Evolutionary conservation across 2,888 invertebrate species (phyloP), one percentile per base, ranked within the genome.

Genomic region (Tinea semifulvella): DNA sequence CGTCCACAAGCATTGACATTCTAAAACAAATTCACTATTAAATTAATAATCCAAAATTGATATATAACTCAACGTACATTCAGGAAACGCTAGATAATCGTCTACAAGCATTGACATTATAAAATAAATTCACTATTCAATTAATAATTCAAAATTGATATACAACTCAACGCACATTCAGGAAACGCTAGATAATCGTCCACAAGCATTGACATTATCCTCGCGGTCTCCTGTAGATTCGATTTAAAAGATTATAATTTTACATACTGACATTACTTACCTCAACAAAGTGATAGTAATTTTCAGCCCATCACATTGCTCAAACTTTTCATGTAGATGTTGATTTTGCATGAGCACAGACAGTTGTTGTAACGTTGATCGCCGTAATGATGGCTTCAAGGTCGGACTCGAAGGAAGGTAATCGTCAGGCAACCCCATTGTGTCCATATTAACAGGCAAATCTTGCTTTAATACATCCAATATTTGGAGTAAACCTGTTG

Each of bases 311-410:
- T 82, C 74, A 40, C 75, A 68, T 42, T 83, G 77, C 11, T 88
- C 47, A 56, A 89, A 89, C 0, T 77, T 59, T 19, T 84, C 82
- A 52, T 89, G 89, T 25, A 86, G 56, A 14, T 84, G 79, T 28
- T 70, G 73, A 54, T 88, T 88, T 8, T 88, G 82, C 58, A 88
- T 61, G 83, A 89, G 84, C 1, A 88, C 87, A 17, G 86, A 83
- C 14, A 88, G 65, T 65, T 90, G 89, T 47, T 87, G 85, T 46
- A 89, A 64, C 22, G 88, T 87, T 40, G 88, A 88, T 52, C 88
- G 82, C 4, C 86, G 79, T 44, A 90, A 69, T n/a, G 85, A 85
- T 1, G 88, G 87, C 53, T 89, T 88, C 10, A 88, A 56, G 1
- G 67, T 60, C 0, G 79, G 68, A 10, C 57, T 31, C 8, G 60